These are phyloP conservation scores for Endotricha flammealis DNA, from an alignment of 2,888 invertebrate genomes.

Conservation along the genomic window DNA sequence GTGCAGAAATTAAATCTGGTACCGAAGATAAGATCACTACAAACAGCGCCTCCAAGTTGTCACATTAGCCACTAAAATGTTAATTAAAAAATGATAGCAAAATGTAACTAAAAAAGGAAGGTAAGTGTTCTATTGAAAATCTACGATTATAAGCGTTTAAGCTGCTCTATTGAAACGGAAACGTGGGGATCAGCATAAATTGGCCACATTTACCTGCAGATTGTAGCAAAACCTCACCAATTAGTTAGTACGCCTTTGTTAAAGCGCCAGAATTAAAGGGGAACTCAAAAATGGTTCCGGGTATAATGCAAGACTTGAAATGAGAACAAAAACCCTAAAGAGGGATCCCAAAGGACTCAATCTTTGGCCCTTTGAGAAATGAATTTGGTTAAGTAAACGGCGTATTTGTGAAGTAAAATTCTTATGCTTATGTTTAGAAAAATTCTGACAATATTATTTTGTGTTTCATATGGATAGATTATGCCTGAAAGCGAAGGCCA, in stretches of 20 bases:
- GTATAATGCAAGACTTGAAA: constrained; percentile 11
- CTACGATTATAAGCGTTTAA: constrained; percentile 2
- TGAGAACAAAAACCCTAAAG: constrained; percentile 17
- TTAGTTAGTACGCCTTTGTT: constrained; percentile 23
- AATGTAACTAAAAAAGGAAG: no score
- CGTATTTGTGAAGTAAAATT: constrained; percentile 17
- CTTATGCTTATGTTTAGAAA: constrained; percentile 10
- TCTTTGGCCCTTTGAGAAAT: constrained; percentile 18
- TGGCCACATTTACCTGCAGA: constrained; percentile 34
- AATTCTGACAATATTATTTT: no score
- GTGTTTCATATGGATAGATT: no score
- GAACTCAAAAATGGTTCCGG: constrained; percentile 16
- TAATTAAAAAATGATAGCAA: no score
- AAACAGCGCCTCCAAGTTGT: no score
- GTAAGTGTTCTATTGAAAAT: neutral
- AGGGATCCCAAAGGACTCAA: constrained; percentile 17
- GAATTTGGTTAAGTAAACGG: constrained; percentile 24
- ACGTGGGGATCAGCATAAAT: constrained; percentile 21
- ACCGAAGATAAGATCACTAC: no score
- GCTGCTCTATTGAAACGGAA: constrained; percentile 5
- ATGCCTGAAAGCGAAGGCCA: no score
- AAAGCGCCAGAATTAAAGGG: constrained; percentile 13
- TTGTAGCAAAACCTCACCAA: constrained; percentile 32
- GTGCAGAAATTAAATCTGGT: no score
- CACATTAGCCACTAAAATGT: no score